phyloP scores from a whole-genome alignment of 1,140 invertebrate species.

The Brachionus calyciflorus region DNA sequence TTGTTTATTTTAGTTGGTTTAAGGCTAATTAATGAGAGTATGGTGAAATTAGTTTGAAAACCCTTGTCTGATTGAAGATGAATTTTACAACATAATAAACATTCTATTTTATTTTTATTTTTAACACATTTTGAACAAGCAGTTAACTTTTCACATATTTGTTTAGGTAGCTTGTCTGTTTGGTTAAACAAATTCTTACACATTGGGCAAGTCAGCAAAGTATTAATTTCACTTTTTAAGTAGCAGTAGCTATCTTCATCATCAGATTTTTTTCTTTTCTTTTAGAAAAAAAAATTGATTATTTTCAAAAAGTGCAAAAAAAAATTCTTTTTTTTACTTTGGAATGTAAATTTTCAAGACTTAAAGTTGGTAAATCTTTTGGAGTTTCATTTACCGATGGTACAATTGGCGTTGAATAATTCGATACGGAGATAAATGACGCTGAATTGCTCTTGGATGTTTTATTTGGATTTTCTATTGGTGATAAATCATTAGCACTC shows the following conservation, averaged over 20 bases:
- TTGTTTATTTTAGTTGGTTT: slow-evolving; percentile 9
- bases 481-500: no score
- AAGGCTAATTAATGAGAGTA: neutral
- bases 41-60: neutral
- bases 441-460: no score
- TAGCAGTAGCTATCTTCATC: neutral
- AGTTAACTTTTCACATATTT: neutral
- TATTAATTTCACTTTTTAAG: neutral
- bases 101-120: neutral
- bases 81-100: neutral
- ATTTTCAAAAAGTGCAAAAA: no score
- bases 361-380: no score
- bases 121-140: neutral
- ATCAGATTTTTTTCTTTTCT: neutral
- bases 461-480: no score
- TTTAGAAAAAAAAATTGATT: no score
- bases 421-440: no score
- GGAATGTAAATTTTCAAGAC: no score
- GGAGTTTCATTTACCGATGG: no score
- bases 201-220: neutral
- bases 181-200: neutral
- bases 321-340: no score
- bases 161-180: neutral
- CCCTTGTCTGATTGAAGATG: neutral
- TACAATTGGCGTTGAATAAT: no score